Evolutionary conservation across 92 coral and sea anemone genomes (phyloP), one percentile per base, ranked within the genome.

Genomic region (Phenganax stokvisi): DNA sequence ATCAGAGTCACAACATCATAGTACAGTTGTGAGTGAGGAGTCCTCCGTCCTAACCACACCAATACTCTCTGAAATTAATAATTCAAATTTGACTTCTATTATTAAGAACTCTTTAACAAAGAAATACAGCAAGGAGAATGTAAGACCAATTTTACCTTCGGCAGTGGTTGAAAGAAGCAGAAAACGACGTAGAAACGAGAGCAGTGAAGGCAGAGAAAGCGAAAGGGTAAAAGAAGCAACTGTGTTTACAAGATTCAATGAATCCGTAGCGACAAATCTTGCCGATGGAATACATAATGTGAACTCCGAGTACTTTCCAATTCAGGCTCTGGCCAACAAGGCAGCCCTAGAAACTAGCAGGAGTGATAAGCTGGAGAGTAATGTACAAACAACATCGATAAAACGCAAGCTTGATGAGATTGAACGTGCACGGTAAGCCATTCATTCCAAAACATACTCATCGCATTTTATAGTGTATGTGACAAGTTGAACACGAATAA

Each of bases 231-330:
- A 54, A 63, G 65, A 79, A 62, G n/a, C 74, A n/a, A 79, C 83
- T 3, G 69, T 79, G 74, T 79, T 79, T 29, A 79, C 83, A 51
- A 37, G 74, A n/a, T 73, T 79, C 16, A 73, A 79, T 68, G 83
- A 79, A 29, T 12, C 58, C 5, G 72, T 79, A 8, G 83, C 83
- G 7, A 64, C 61, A n/a, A 79, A 79, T 12, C 83, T 79, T 55
- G 83, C 83, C 17, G 83, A 76, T 77, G 89, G 86, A 28, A 78
- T 77, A 54, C 68, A 74, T 51, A 76, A 57, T 44, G 85, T 86
- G 25, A 60, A 74, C 54, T 86, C 86, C 27, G 84, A 82, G 71
- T 79, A 79, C 65, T 79, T 79, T 54, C 83, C 83, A 63, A 79
- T 79, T 56, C 73, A 65, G 44, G 83, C 83, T n/a, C 69, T 79